phyloP scores from a whole-genome alignment of 2,888 invertebrate species.

The Sphaerophoria rueppellii region DNA sequence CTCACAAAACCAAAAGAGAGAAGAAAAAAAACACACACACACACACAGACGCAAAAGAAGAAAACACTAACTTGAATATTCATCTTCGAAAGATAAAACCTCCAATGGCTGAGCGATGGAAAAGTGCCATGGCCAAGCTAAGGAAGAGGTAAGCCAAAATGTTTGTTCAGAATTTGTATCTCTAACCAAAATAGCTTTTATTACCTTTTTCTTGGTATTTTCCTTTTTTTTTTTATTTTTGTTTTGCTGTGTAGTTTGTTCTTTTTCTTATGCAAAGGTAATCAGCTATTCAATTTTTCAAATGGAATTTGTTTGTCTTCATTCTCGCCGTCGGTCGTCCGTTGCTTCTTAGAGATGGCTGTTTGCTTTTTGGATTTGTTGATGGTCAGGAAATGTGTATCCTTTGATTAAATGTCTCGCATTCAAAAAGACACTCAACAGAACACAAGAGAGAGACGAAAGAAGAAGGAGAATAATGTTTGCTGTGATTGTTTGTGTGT shows the following conservation, averaged over 20 bases:
- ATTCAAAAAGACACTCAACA: too few relatives aligned
- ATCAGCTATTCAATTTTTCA: conserved; percentile 38
- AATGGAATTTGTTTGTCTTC: conserved; percentile 23
- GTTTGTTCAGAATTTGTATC: conserved; percentile 14
- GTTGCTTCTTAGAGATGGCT: neutral
- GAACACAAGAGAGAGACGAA: neutral
- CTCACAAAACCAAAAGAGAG: conserved; percentile 8
- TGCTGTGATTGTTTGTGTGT: conserved; percentile 35
- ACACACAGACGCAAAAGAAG: conserved; percentile 4
- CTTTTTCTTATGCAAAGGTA: conserved; percentile 14
- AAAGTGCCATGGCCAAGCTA: conserved; percentile 76
- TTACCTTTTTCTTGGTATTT: too few relatives aligned
- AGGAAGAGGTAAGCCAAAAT: conserved; percentile 76
- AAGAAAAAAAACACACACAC: neutral
- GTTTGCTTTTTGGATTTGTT: conserved; percentile 2
- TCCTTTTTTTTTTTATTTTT: neutral
- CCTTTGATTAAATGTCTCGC: neutral
- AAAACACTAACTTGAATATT: conserved; percentile 5
- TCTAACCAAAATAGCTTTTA: conserved; percentile 71
- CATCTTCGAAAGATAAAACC: conserved; percentile 14
- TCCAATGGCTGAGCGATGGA: conserved; percentile 77
- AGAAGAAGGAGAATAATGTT: conserved; percentile 9
- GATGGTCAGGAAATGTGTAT: conserved; percentile 35
- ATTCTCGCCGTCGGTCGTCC: neutral
- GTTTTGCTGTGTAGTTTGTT: neutral